These are phyloP conservation scores for Graptemys geographica DNA, from an alignment of 2,797 vertebrate species.

Conservation along the genomic window DNA sequence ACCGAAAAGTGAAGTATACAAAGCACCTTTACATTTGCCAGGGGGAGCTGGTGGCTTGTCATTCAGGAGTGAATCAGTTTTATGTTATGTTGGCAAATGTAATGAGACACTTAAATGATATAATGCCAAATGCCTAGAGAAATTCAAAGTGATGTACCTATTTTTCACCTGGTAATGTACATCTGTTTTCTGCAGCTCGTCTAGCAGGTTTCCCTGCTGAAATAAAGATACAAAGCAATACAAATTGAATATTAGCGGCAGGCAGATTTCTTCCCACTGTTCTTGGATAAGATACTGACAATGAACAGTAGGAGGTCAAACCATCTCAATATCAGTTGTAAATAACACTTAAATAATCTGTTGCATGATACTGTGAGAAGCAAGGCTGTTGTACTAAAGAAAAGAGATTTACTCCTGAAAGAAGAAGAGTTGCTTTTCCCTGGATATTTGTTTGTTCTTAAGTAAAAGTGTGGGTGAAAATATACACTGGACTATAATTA, in stretches of 20 bases:
- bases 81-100: conserved; percentile 23
- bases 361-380: neutral
- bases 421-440: neutral
- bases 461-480: neutral
- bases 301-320: conserved; percentile 41
- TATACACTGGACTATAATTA: neutral
- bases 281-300: conserved; percentile 52
- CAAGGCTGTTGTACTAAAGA: neutral
- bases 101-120: conserved; percentile 47
- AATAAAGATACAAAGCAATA: conserved; percentile 43
- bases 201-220: conserved; percentile 29
- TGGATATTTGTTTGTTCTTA: neutral
- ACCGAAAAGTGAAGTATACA: neutral
- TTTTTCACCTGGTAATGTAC: conserved; percentile 46
- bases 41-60: neutral
- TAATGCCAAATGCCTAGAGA: conserved; percentile 48
- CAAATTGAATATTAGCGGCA: conserved; percentile 60
- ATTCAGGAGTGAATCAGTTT: conserved; percentile 22
- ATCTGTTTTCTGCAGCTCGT: conserved; percentile 61
- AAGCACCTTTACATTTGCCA: neutral
- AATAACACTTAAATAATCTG: conserved; percentile 2
- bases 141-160: conserved; percentile 21
- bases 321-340: conserved; percentile 29
- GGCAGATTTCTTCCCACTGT: conserved; percentile 53
- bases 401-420: neutral